Evolutionary conservation across 2,113 vertebrate species (phyloP), one percentile per base, ranked within the genome.

Genomic region (Pluvianellus socialis): DNA sequence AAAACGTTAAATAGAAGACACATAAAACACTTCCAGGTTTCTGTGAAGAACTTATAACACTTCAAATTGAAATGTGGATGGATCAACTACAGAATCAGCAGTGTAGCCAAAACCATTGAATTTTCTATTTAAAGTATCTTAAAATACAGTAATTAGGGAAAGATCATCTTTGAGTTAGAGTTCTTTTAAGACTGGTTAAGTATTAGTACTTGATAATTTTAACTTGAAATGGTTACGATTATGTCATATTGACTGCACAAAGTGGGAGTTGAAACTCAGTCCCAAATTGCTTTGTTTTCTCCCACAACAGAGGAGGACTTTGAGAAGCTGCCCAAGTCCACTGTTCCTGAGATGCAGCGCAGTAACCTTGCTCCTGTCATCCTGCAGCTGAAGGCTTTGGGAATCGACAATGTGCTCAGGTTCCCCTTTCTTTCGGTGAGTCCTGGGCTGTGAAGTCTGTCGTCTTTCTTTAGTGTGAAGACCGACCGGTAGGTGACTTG

Each of bases 391-490:
- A 99, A 99, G 97, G 99, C 99, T 12, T 96, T 99, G 83, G 99
- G 99, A 24, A 99, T 99, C 2, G 99, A 99, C 98, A 99, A 99
- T 1, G 99, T 99, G 93, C 99, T 99, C 97, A 99, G 99, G 52
- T 99, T 99, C 98, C 99, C 98, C 97, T 99, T 99, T 97, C 99
- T 99, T 16, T 99, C 99, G 30, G 99, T 99, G 95, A 99, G 99
- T 98, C 38, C 40, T 23, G 7, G 56, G 38, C 66, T 45, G 13
- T 15, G 3, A 20, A 21, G 33, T 21, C 24, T 80, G 9, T 33
- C 32, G 5, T 33, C 76, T 72, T 23, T 21, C 24, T 32, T 26
- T 35, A 30, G 32, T 6, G 13, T 42, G 14, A 28, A 3, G 72
- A 30, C 62, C 44, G 9, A 9, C 14, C 45, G n/a, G 30, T 28